Evolutionary conservation across 2,797 vertebrate genomes (phyloP).

Genomic region (Glossophaga mutica): DNA sequence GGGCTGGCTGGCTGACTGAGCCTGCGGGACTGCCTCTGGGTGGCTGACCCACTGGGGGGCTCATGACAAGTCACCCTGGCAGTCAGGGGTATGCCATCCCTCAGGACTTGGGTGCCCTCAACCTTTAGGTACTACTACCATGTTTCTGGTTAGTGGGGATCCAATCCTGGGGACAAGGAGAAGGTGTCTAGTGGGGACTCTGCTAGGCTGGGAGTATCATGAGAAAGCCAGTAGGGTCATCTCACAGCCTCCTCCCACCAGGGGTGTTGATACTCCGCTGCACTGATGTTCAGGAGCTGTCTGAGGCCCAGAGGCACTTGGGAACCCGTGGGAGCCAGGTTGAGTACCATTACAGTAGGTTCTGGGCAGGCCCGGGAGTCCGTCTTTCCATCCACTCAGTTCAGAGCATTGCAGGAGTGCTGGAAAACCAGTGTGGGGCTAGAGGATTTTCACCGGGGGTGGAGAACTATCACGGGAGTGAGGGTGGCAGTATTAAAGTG

Average conservation of each 20-base stretch:
- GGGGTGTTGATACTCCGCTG: slow-evolving; percentile 88
- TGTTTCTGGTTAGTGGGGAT: slow-evolving; percentile 76
- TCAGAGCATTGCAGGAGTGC: background rate
- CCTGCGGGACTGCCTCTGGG: accelerated
- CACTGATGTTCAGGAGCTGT: slow-evolving; percentile 88
- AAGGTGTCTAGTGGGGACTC: background rate
- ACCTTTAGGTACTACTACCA: slow-evolving; percentile 79
- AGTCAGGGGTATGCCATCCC: background rate
- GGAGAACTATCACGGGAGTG: background rate
- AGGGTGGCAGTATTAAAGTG: background rate
- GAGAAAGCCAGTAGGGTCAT: background rate
- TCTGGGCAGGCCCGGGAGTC: background rate
- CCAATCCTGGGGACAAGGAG: background rate
- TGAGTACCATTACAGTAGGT: slow-evolving; percentile 84
- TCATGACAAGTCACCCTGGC: background rate
- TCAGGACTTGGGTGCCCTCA: slow-evolving; percentile 37
- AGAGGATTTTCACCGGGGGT: background rate
- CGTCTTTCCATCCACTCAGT: background rate
- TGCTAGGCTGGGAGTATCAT: background rate
- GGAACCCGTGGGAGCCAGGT: slow-evolving; percentile 83
- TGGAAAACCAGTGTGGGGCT: background rate
- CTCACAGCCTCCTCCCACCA: slow-evolving; percentile 40
- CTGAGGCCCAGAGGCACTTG: slow-evolving; percentile 88
- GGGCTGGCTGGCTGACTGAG: background rate
- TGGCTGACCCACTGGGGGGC: background rate